Conservation (phyloP, 2,888 invertebrate genomes). For the Leistus spinibarbis region DNA sequence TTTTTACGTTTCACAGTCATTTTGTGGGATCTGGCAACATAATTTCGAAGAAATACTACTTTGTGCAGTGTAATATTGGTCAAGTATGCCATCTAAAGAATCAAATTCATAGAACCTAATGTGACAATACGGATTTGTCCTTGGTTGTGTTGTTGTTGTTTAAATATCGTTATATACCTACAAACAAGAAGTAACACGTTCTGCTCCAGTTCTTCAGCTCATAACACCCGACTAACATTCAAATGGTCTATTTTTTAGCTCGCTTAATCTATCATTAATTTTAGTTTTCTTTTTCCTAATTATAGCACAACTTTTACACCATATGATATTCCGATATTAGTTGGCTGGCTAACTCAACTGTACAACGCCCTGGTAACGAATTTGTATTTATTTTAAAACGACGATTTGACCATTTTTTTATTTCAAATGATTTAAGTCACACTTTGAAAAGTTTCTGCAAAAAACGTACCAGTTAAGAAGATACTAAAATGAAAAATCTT, state of each 20-base stretch:
- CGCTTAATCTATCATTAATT: not conserved
- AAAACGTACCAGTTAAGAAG: too few relatives aligned
- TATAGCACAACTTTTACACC: not conserved
- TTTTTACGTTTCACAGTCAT: not conserved
- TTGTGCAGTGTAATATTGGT: not conserved
- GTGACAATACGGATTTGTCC: not conserved
- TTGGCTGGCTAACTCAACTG: too few relatives aligned
- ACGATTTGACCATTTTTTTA: too few relatives aligned
- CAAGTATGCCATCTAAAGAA: not conserved
- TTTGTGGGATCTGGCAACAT: not conserved
- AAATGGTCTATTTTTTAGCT: not conserved
- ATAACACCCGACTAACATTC: not conserved
- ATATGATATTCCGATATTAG: not conserved
- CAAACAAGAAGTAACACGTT: not conserved
- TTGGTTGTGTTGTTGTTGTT: not conserved
- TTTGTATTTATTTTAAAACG: too few relatives aligned
- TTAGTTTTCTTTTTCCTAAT: not conserved
- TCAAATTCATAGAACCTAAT: not conserved
- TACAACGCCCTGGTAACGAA: too few relatives aligned
- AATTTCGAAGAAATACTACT: not conserved
- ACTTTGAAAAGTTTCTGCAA: too few relatives aligned
- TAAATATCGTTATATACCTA: not conserved
- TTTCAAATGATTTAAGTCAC: too few relatives aligned
- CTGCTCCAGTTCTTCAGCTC: not conserved
- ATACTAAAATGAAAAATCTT: too few relatives aligned